Evolutionary conservation across 2,797 vertebrate species (phyloP), one percentile per base, ranked within the genome.

Genomic region (Etheostoma nigrum): DNA sequence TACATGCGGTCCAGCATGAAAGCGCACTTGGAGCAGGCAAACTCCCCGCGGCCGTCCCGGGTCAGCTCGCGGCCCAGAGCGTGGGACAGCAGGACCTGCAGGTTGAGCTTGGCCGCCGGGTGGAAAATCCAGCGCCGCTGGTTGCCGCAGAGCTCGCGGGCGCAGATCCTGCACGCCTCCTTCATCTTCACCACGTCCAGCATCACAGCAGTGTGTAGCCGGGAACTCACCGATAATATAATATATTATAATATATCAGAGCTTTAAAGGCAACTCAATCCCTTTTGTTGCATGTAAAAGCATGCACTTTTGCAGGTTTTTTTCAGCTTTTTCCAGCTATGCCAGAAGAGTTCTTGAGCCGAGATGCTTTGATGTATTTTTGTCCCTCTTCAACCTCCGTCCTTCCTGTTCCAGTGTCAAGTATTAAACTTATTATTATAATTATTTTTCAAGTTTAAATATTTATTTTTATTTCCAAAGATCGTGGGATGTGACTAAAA

Each of bases 51-150:
- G 78, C 97, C 97, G 16, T 98, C 97, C 14, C 98, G 95, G 83
- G 85, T 87, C 77, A 99, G 89, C 81, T 97, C 97, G 59, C 65
- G 89, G 79, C 97, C 97, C 89, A 99, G 85, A 0, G 95, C 97
- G 30, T 99, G 97, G 5, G 97, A 96, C 6, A 99, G 95, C 81
- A 99, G 92, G 44, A 97, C 96, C 94, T 98, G 97, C 40, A 99
- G 94, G 89, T 96, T 99, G 57, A 97, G 94, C 84, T 96, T 96
- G 83, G 97, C 92, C 0, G 96, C 90, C 0, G 96, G 95, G 89
- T 99, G 97, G 89, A 99, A 99, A 49, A 99, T 97, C 98, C 98
- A 99, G 80, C 98, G 92, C 0, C 98, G 94, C 92, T 99, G 97
- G 92, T 97, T 98, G 2, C 98, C 97, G 0, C 93, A 97, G 72